Percentiles rank a stretch among this genome's conserved stretches.
Conservation (phyloP, 2,113 vertebrate genomes). For the Eurystomus gularis region DNA sequence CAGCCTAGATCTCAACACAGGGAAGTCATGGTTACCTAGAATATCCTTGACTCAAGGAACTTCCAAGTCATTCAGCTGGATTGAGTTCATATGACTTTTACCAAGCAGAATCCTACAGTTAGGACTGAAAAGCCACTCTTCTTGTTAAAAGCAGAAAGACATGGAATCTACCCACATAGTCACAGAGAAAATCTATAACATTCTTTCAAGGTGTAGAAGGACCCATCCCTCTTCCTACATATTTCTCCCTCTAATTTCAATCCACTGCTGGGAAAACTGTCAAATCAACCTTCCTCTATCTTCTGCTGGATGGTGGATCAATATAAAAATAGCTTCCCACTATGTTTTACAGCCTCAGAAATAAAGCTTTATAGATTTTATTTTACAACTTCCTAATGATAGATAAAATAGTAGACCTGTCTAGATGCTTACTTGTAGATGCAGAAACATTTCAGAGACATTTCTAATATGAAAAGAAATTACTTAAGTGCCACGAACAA, state of each 20-base stretch:
- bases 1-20: background rate
- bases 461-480: background rate
- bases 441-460: background rate
- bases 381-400: background rate
- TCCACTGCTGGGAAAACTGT: background rate
- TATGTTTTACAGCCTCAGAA: background rate
- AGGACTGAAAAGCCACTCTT: background rate
- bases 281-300: background rate
- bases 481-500: background rate
- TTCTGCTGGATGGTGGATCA: background rate
- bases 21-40: background rate
- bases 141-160: background rate
- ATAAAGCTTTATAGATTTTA: background rate
- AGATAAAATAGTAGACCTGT: background rate
- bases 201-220: background rate
- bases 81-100: background rate
- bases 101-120: background rate
- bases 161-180: background rate
- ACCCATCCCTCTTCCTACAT: background rate
- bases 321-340: background rate
- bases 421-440: background rate
- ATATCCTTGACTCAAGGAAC: background rate
- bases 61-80: background rate
- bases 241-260: background rate
- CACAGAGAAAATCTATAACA: background rate